Evolutionary conservation across 2,113 vertebrate genomes (phyloP), one percentile per base, ranked within the genome.

Genomic region (Mugil cephalus): DNA sequence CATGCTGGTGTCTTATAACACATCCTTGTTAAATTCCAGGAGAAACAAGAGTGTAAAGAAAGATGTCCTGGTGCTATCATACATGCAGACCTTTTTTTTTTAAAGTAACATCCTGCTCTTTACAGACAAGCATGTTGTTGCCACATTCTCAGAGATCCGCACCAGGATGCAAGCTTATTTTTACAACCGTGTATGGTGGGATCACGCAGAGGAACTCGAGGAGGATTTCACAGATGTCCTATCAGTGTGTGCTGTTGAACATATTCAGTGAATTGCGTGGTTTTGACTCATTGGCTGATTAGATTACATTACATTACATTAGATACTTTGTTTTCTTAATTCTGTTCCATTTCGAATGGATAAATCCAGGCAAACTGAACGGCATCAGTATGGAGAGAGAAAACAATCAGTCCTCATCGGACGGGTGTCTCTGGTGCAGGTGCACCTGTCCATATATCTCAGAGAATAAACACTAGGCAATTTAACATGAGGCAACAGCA

Each of bases 11-110:
- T 46, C 24, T n/a, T 45, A 46, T 69, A 15, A 69, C 68, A 65
- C 21, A 51, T 76, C 42, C 35, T 38, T 55, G 63, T 46, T 52
- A 55, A 61, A 80, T 77, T 74, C 69, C 43, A 34, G 10, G 11
- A 30, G 14, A 18, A 60, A 48, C 47, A n/a, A 30, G 3, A 30
- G 24, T 30, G 24, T 45, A 24, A 59, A 67, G 43, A 74, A 69
- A 48, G 40, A 38, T 6, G 17, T 30, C 46, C 53, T 24, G 14
- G 30, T 39, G 35, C 54, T 53, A 40, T 43, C 8, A 10, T 36
- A 48, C 34, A 7, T 47, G 14, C 38, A 17, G 15, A 30, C 6
- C 40, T 67, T 58, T 63, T 68, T 79, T 68, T 34, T n/a, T n/a
- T n/a, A n/a, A 53, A 30, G 24, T 10, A 11, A 15, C 48, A 48